Evolutionary conservation across 1,140 invertebrate genomes (phyloP), one percentile per base, ranked within the genome.

Genomic region (Atta colombica): DNA sequence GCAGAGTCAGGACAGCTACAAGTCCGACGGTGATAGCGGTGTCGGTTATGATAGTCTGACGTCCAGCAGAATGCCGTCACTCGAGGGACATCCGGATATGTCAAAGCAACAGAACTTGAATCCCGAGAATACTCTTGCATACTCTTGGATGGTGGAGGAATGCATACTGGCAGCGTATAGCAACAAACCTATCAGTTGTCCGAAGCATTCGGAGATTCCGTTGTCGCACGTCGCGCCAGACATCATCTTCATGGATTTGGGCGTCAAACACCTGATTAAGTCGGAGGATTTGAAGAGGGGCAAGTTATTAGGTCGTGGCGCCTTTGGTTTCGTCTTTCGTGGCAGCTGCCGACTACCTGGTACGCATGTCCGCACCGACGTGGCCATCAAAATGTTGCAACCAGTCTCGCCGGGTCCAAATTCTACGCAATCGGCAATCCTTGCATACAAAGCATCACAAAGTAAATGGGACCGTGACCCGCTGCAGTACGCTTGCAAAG

Each of bases 241-340:
- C 95, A 97, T 97, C 96, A 96, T 98, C 53, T 99, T 99, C 91
- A 96, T 98, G 84, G 99, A 99, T 95, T 96, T 99, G 21, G 98
- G 97, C 3, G 97, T 98, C 49, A 96, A 97, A 63, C 96, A 97
- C 80, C 95, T 99, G 0, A 98, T 99, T 63, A 97, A 97, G 87
- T 96, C 97, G 58, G 97, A 98, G 61, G 97, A 97, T 84, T 96
- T 99, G 5, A 97, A 97, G 53, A 95, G 97, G 72, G 98, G 98
- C 0, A 96, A 97, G 85, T 96, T 98, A 93, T 95, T 99, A n/a
- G 99, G 99, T 0, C 97, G 99, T 53, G 99, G 99, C 0, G 99
- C 99, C 0, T 99, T 99, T 96, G 99, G 99, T 1, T 99, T 99
- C 94, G 99, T 99, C 1, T 99, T 99, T 93, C 97, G 97, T 92